These are phyloP conservation scores for Pyrocephalus nanus DNA, from an alignment of 2,797 vertebrate species.

Conservation along the genomic window DNA sequence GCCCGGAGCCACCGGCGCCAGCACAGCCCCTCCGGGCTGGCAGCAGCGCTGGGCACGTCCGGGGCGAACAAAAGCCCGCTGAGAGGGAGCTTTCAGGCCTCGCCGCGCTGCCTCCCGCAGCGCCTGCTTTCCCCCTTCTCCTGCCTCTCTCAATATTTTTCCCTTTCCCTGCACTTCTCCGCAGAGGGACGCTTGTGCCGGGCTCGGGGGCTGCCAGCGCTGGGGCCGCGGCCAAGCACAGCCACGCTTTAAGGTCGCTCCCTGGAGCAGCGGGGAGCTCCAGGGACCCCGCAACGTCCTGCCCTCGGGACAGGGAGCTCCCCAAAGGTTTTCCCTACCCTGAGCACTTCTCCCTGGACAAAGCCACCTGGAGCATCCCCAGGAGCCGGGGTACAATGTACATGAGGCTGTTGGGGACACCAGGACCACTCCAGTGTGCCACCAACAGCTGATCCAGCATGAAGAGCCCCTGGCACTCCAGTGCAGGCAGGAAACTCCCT, in stretches of 20 bases:
- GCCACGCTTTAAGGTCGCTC: background rate
- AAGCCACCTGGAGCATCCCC: background rate
- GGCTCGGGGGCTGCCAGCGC: background rate
- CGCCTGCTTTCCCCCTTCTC: background rate
- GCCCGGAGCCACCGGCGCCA: background rate
- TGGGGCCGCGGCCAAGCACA: background rate
- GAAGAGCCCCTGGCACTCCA: accelerated
- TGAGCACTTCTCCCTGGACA: background rate
- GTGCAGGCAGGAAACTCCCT: background rate
- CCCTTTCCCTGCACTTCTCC: background rate
- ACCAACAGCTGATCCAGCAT: background rate
- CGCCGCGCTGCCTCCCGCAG: background rate
- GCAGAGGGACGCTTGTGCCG: background rate
- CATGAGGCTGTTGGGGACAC: accelerated
- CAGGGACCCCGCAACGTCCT: background rate
- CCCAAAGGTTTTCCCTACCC: background rate
- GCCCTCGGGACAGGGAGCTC: background rate
- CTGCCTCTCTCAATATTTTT: conserved; percentile 39
- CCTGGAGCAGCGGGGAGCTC: background rate
- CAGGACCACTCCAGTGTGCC: background rate
- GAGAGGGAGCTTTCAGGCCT: background rate
- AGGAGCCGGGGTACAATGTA: accelerated
- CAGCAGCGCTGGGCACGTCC: background rate
- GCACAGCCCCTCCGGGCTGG: background rate
- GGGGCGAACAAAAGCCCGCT: background rate